Base-by-base conservation (phyloP, 2,797 vertebrate species). In the Spea hammondii region DNA sequence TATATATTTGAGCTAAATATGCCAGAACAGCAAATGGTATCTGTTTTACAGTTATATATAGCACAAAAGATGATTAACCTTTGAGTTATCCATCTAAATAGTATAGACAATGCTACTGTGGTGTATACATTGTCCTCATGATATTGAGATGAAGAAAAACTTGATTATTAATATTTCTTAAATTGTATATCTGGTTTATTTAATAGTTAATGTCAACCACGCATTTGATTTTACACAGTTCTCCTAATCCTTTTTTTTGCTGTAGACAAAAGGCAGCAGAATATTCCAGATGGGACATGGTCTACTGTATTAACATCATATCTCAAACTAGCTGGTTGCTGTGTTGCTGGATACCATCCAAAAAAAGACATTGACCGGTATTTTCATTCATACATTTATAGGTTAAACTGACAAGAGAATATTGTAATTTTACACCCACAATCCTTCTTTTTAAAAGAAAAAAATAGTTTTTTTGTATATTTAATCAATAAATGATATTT, bases 171-270 rank as follows among this genome's bases (percentile, higher is more conserved):
- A 44, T 64, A 32, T 64, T 64, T 8, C 60, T 64, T 64, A 64
- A 64, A 64, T 64, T 64, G 60, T 2, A 64, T 64, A 44, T 64
- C 60, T 64, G 60, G 10, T 47, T 65, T 65, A 45, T 65, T 12
- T 65, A 65, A 65, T 46, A 45, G 44, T 46, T 65, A 65, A 65
- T 45, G 64, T 65, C 32, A 65, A 47, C 32, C 47, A 32, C 10
- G 5, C 5, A 12, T 65, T 47, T 65, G 32, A 65, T 65, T 65
- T 65, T 65, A 65, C 64, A 65, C 3, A 12, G 32, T 11, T 45
- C 5, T 47, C 13, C 44, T 65, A 65, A 65, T 65, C 64, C 64
- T 65, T 65, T 57, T 7, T 12, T 9, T 4, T 44, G 11, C 64
- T 47, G 12, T 47, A 65, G 64, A 46, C 7, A 65, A 47, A 9